These are phyloP conservation scores for Papilio protenor DNA, from an alignment of 2,888 invertebrate species.

Conservation along the genomic window DNA sequence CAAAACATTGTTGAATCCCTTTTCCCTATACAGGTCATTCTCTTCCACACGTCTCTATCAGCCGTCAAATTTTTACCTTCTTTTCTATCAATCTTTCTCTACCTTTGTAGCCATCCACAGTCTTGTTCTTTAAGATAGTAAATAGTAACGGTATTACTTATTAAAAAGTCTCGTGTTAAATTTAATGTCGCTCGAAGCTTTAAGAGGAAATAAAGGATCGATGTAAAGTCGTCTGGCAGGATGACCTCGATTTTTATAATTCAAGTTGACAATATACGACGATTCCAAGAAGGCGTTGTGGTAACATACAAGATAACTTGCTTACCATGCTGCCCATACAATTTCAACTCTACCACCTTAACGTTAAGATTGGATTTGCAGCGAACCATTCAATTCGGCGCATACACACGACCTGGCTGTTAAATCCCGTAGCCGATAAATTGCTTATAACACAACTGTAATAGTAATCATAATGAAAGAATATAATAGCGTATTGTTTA, in stretches of 20 bases:
- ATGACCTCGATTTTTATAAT: conserved; percentile 34
- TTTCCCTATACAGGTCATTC: neutral
- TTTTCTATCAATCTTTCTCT: neutral
- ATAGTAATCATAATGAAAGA: neutral
- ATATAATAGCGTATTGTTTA: neutral
- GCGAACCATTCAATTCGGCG: neutral
- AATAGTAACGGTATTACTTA: neutral
- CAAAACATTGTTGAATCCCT: too few relatives aligned
- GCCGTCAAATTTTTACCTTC: neutral
- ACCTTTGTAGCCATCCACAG: neutral
- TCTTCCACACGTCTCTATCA: too few relatives aligned
- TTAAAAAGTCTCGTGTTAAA: conserved; percentile 18
- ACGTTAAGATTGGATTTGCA: conserved; percentile 15
- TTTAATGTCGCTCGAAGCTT: conserved; percentile 3
- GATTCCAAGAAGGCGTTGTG: conserved; percentile 46
- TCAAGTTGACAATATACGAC: conserved; percentile 25
- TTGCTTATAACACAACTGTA: neutral
- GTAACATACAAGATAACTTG: conserved; percentile 15
- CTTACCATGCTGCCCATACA: neutral
- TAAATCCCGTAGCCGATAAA: conserved; percentile 4
- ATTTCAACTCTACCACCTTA: conserved; percentile 4
- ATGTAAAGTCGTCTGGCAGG: neutral
- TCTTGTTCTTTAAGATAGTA: neutral
- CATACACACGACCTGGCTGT: conserved; percentile 1
- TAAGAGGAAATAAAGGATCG: neutral